Conservation (phyloP, 2,797 vertebrate genomes). For the Numenius phaeopus region DNA sequence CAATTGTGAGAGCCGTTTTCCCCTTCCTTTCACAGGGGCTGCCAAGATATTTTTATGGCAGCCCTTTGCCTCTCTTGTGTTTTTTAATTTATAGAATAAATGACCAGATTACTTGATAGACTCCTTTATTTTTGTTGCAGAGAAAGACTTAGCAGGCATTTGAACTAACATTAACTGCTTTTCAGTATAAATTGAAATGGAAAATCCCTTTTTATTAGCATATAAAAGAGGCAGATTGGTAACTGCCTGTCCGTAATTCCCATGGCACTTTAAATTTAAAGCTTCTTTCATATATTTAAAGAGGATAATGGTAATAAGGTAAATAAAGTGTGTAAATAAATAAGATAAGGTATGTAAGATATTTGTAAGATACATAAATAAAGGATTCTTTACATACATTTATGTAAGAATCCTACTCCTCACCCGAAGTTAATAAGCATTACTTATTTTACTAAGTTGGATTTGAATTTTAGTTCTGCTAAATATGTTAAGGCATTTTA, state of each 20-base stretch:
- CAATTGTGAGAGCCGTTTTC: background rate
- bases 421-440: background rate
- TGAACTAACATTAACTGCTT: background rate
- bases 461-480: background rate
- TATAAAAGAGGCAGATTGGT: background rate
- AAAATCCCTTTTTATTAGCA: background rate
- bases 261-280: background rate
- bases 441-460: background rate
- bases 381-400: background rate
- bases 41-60: background rate
- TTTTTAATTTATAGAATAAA: background rate
- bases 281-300: background rate
- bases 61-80: background rate
- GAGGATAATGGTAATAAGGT: background rate
- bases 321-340: background rate
- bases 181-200: background rate
- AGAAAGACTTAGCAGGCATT: background rate
- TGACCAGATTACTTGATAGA: background rate
- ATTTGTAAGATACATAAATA: background rate
- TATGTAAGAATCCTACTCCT: background rate
- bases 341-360: background rate
- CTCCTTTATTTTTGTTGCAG: background rate
- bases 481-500: background rate
- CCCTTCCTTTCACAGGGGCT: background rate
- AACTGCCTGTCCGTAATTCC: background rate